Evolutionary conservation across 2,888 invertebrate genomes (phyloP), one percentile per base, ranked within the genome.

Genomic region (Volucella inanis): DNA sequence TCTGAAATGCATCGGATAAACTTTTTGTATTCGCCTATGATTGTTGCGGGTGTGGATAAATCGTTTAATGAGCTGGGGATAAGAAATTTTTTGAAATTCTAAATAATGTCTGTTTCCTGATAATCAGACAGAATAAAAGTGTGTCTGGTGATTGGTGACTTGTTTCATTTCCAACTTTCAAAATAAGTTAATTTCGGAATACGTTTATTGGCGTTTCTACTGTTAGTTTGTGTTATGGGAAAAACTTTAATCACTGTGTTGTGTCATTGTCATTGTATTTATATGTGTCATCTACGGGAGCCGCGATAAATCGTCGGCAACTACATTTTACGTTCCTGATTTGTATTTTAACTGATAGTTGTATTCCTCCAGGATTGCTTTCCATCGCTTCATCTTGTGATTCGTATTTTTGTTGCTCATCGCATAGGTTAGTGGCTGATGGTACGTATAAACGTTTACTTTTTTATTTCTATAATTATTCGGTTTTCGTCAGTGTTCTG

Each of bases 21-120:
- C 47, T 12, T 71, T 65, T 15, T 77, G 70, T 49, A 76, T 81
- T 64, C 43, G 62, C 68, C 75, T 75, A 70, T 70, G 9, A 64
- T 64, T 38, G 22, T 11, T 76, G 70, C 70, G 41, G 38, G 47
- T 61, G 75, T 81, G 31, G 11, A 22, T 43, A 82, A 38, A 45
- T 71, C 70, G 15, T 81, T 70, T 68, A 71, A 61, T 10, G 39
- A 57, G 14, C 75, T 75, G 47, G 74, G 71, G 43, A 45, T 72
- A 41, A 62, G 52, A 6, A 43, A 52, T 52, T 61, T 55, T 67
- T 68, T 62, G 15, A 71, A 68, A 54, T 59, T 61, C 11, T 38
- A 50, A 12, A 77, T 77, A 49, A 61, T 59, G 38, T 77, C 52
- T 38, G 61, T 65, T 11, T 78, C 47, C 15, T 38, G 57, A 22